A percentile compares a stretch with the other conserved stretches of the same genome.
These are phyloP conservation scores for Tromatobia lineatoria DNA, from an alignment of 2,888 invertebrate species.

Conservation along the genomic window DNA sequence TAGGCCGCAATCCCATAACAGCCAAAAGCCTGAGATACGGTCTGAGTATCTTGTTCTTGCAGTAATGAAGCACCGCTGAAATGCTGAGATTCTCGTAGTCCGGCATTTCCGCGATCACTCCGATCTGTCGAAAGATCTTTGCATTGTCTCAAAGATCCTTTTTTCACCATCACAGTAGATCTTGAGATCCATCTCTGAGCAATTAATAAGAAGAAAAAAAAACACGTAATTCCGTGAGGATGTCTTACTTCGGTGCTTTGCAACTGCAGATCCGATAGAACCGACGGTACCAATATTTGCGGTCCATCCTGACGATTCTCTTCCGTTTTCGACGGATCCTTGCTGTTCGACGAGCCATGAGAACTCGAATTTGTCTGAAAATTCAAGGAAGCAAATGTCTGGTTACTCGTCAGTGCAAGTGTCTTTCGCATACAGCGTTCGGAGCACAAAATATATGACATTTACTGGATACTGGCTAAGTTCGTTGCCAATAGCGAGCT, in stretches of 20 bases:
- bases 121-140: constrained; percentile 86
- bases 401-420: neutral
- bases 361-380: constrained; percentile 77
- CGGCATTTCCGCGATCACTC: constrained; percentile 90
- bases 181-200: constrained; percentile 50
- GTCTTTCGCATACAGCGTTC: neutral
- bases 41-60: constrained; percentile 92
- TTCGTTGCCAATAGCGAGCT: constrained; percentile 7
- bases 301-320: constrained; percentile 76
- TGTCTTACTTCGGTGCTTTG: constrained; percentile 82
- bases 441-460: constrained; percentile 23
- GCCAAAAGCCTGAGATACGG: constrained; percentile 92
- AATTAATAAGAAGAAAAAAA: constrained; percentile 44
- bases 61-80: constrained; percentile 92
- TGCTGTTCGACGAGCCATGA: constrained; percentile 76
- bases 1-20: constrained; percentile 91
- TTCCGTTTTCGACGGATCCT: constrained; percentile 73
- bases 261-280: constrained; percentile 80
- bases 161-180: constrained; percentile 6
- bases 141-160: constrained; percentile 38
- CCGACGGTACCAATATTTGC: constrained; percentile 77
- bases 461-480: constrained; percentile 48
- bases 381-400: constrained; percentile 18
- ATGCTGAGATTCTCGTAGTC: constrained; percentile 90
- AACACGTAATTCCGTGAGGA: neutral